A percentile compares a stretch with the other conserved stretches of the same genome.
Evolutionary conservation across 2,888 invertebrate genomes (phyloP).

Genomic region (Andrena minutula): DNA sequence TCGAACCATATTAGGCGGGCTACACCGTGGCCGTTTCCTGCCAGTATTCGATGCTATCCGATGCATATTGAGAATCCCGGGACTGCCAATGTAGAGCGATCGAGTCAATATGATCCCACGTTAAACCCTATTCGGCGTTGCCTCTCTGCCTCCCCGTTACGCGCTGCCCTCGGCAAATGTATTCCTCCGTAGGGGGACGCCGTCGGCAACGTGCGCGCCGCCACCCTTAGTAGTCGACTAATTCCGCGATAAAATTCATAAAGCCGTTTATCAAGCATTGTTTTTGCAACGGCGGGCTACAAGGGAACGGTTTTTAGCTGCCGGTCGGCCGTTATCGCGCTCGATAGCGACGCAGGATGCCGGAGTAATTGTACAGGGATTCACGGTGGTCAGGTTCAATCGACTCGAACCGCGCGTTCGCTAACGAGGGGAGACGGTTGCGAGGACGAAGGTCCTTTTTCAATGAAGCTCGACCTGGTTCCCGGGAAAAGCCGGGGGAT

Average conservation of each 20-base stretch:
- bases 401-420: slow-evolving; percentile 16
- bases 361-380: slow-evolving; percentile 24
- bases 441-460: not conserved
- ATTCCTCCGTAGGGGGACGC: slow-evolving; percentile 46
- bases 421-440: slow-evolving; percentile 28
- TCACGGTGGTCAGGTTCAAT: not conserved
- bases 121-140: slow-evolving; percentile 72
- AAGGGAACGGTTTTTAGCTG: slow-evolving; percentile 21
- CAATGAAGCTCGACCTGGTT: too few species aligned
- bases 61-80: slow-evolving; percentile 72
- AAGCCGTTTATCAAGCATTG: slow-evolving; percentile 53
- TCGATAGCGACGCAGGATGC: slow-evolving; percentile 22
- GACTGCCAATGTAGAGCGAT: slow-evolving; percentile 75
- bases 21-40: slow-evolving; percentile 73
- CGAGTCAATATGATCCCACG: slow-evolving; percentile 71
- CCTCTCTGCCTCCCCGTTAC: slow-evolving; percentile 25
- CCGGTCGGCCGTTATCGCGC: slow-evolving; percentile 18
- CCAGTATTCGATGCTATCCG: slow-evolving; percentile 72
- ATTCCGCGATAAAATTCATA: slow-evolving; percentile 59
- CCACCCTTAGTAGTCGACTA: slow-evolving; percentile 18
- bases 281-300: slow-evolving; percentile 7
- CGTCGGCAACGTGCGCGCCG: not conserved
- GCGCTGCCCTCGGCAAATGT: slow-evolving; percentile 46
- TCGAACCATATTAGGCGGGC: slow-evolving; percentile 81
- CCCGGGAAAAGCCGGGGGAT: too few species aligned